A percentile compares a stretch with the other conserved stretches of the same genome.
phyloP scores from a whole-genome alignment of 1,140 invertebrate species.

The Oryctes rhinoceros region DNA sequence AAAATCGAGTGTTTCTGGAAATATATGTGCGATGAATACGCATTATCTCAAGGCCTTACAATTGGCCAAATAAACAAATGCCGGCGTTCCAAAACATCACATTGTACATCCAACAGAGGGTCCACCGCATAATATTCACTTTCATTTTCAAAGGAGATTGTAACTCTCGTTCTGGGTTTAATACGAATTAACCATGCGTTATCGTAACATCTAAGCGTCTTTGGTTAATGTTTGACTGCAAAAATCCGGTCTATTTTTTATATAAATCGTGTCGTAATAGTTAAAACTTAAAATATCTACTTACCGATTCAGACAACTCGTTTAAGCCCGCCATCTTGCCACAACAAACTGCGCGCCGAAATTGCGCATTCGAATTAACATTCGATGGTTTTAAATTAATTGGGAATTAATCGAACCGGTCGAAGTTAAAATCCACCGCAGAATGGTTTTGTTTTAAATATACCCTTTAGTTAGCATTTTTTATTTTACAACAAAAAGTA shows the following conservation, averaged over 20 bases:
- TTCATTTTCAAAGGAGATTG: neutral
- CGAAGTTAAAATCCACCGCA: too few relatives aligned
- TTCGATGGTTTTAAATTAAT: neutral
- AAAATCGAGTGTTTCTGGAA: too few relatives aligned
- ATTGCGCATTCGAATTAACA: slow-evolving; percentile 7
- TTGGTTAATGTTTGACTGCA: neutral
- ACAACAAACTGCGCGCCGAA: slow-evolving; percentile 38
- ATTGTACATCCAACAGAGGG: neutral
- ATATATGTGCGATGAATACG: neutral
- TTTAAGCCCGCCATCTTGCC: slow-evolving; percentile 41
- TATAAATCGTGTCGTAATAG: neutral
- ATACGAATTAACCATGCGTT: neutral
- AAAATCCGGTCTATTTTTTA: neutral
- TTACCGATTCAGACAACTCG: slow-evolving; percentile 40
- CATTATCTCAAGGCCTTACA: slow-evolving; percentile 16
- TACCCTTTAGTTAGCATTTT: too few relatives aligned
- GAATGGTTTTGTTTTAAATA: too few relatives aligned
- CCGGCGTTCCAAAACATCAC: neutral
- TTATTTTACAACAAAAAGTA: too few relatives aligned
- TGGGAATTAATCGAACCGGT: neutral
- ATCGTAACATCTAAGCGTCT: neutral
- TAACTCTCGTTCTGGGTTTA: neutral
- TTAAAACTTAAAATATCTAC: slow-evolving; percentile 6
- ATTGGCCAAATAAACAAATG: slow-evolving; percentile 7
- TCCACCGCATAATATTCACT: slow-evolving; percentile 3